These are phyloP conservation scores for Notocelia uddmanniana DNA, from an alignment of 2,888 invertebrate genomes.

Conservation along the genomic window DNA sequence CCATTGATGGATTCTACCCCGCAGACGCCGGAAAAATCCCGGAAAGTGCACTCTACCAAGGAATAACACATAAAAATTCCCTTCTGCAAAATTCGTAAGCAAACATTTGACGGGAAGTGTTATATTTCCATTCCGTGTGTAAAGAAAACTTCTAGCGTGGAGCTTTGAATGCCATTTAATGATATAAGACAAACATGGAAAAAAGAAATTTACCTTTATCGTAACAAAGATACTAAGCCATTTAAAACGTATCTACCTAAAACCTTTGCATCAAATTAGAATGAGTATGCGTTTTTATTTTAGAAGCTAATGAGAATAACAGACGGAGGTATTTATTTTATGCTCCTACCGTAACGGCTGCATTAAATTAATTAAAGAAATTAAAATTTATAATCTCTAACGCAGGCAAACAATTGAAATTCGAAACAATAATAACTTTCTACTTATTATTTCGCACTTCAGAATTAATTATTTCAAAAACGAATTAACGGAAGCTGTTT, in stretches of 20 bases:
- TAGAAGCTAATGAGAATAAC: background rate
- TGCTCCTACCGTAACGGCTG: background rate
- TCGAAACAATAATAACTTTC: background rate
- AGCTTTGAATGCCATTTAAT: conserved; percentile 7
- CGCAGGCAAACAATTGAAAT: background rate
- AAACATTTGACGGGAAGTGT: conserved; percentile 54
- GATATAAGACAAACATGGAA: background rate
- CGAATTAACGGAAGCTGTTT: conserved; percentile 43
- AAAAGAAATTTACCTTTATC: background rate
- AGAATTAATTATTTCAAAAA: conserved; percentile 20
- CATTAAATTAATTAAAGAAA: background rate
- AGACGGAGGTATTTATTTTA: background rate
- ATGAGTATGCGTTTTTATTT: too few species aligned
- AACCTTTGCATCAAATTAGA: too few species aligned
- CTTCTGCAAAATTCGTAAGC: conserved; percentile 55
- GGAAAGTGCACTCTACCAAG: conserved; percentile 72
- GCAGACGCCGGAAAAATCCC: conserved; percentile 67
- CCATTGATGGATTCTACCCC: conserved; percentile 81
- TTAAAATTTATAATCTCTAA: background rate
- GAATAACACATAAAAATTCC: conserved; percentile 65
- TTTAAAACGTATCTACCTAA: too few species aligned
- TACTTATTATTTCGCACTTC: conserved; percentile 8
- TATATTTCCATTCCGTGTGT: conserved; percentile 41
- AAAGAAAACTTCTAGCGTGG: conserved; percentile 37
- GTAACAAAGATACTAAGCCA: too few species aligned